Percentiles rank a stretch among this genome's conserved stretches.
Evolutionary conservation across 2,113 vertebrate species (phyloP).

Genomic region (Martes martes): DNA sequence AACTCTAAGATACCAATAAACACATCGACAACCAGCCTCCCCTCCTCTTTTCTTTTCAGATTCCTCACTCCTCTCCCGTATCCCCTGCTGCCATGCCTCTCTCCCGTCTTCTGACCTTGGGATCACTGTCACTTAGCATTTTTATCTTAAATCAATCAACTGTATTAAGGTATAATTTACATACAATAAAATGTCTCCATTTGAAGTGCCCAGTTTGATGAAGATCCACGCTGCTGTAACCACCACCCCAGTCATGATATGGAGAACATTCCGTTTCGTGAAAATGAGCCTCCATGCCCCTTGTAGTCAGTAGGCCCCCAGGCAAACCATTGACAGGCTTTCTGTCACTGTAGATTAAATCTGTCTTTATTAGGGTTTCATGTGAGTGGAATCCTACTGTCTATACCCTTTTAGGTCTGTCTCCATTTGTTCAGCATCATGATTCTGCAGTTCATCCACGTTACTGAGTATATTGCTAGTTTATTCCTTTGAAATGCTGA

Average conservation of each 20-base stretch:
- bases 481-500: conserved; percentile 14
- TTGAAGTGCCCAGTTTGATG: neutral
- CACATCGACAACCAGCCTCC: neutral
- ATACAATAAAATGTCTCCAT: neutral
- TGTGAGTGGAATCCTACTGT: neutral
- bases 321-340: neutral
- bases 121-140: neutral
- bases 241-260: neutral
- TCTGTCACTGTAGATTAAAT: neutral
- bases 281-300: neutral
- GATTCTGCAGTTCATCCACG: neutral
- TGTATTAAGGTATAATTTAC: neutral
- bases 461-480: neutral
- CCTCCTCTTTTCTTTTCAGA: neutral
- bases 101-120: neutral
- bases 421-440: neutral
- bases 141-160: conserved; percentile 11
- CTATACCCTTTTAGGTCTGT: neutral
- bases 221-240: neutral
- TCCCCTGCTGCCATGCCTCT: neutral
- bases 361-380: conserved; percentile 29
- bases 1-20: neutral
- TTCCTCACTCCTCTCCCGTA: neutral
- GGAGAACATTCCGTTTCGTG: neutral
- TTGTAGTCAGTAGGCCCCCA: neutral